Percentiles rank a stretch among this genome's conserved stretches.
phyloP scores from a whole-genome alignment of 1,140 invertebrate genomes.

The Drosophila littoralis region DNA sequence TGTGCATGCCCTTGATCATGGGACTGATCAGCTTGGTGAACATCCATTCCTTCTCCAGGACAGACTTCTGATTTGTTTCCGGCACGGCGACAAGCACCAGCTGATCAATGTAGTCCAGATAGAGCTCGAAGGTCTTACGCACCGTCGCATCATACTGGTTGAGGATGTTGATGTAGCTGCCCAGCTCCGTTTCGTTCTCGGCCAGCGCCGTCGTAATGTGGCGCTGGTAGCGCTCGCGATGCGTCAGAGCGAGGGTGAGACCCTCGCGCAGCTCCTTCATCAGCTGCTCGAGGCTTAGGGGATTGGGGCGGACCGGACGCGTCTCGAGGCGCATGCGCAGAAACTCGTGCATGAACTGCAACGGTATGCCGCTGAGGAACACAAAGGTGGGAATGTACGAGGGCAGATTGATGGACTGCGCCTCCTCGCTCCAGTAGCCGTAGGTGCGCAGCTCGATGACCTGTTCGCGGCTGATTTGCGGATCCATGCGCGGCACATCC shows the following conservation, averaged over 20 bases:
- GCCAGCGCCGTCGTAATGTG: conserved; percentile 89
- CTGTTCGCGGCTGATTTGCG: conserved; percentile 77
- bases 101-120: conserved; percentile 90
- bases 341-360: conserved; percentile 96
- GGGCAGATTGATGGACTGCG: conserved; percentile 90
- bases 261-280: conserved; percentile 95
- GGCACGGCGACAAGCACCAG: conserved; percentile 89
- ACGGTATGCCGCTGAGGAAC: conserved; percentile 92
- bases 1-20: conserved; percentile 89
- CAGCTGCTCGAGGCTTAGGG: conserved; percentile 92
- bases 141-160: conserved; percentile 91
- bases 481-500: conserved; percentile 84
- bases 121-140: conserved; percentile 90
- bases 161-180: conserved; percentile 87
- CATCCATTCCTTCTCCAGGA: conserved; percentile 92
- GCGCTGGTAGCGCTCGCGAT: conserved; percentile 90
- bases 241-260: conserved; percentile 90
- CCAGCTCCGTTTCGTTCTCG: conserved; percentile 85
- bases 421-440: conserved; percentile 92
- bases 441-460: conserved; percentile 85
- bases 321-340: conserved; percentile 92
- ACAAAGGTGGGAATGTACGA: conserved; percentile 93
- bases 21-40: conserved; percentile 90
- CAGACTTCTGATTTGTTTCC: conserved; percentile 89
- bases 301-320: conserved; percentile 92